phyloP scores from a whole-genome alignment of 1,140 invertebrate species.

The Drosophila tani region DNA sequence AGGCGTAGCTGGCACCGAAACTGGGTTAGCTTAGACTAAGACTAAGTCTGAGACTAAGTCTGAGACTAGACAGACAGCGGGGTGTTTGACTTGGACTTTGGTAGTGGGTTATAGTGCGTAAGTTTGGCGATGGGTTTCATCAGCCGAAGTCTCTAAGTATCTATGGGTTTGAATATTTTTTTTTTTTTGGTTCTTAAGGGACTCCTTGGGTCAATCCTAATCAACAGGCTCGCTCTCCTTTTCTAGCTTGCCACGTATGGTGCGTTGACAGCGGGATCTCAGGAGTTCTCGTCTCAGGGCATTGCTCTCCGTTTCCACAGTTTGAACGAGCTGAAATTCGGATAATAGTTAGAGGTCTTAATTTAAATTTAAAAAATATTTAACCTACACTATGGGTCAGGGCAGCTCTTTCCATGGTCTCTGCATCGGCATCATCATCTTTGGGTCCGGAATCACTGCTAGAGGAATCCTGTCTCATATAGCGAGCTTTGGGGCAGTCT shows the following conservation, averaged over 20 bases:
- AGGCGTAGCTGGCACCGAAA: constrained; percentile 65
- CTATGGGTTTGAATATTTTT: background rate
- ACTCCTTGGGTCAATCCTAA: background rate
- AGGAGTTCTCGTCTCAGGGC: constrained; percentile 67
- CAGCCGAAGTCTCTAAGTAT: background rate
- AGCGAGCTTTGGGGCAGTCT: background rate
- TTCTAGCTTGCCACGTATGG: constrained; percentile 50
- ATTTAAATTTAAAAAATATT: rapidly evolving
- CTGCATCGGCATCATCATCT: constrained; percentile 57
- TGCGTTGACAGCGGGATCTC: constrained; percentile 64
- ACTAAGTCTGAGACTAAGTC: background rate
- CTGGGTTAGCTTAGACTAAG: constrained; percentile 60
- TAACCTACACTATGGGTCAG: constrained; percentile 71
- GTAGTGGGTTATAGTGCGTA: constrained; percentile 18
- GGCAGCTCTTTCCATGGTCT: constrained; percentile 64
- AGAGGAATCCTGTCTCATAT: constrained; percentile 27
- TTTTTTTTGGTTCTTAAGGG: background rate
- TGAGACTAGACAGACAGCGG: constrained; percentile 16
- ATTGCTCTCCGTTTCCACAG: constrained; percentile 68
- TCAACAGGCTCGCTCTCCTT: constrained; percentile 29
- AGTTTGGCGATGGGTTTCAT: constrained; percentile 24
- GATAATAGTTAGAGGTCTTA: background rate
- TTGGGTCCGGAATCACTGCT: constrained; percentile 37
- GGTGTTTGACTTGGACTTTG: constrained; percentile 14
- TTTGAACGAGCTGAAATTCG: constrained; percentile 57